These are phyloP conservation scores for Gari tellinella DNA, from an alignment of 2,888 invertebrate genomes.

Conservation along the genomic window DNA sequence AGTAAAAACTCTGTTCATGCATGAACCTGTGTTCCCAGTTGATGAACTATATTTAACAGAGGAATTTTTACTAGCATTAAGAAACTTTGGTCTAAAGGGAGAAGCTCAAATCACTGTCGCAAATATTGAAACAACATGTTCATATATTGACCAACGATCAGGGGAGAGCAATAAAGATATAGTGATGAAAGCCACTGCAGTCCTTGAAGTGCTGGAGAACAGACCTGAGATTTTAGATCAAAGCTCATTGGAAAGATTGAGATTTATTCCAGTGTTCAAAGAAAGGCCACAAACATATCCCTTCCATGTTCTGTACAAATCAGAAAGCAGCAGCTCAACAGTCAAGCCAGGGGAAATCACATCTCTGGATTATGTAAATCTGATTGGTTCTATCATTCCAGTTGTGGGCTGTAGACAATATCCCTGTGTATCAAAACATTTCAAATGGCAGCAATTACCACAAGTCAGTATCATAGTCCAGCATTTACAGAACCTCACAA, in stretches of 20 bases:
- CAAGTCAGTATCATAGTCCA: not conserved
- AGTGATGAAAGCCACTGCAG: not conserved
- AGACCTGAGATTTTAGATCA: not conserved
- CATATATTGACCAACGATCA: constrained; percentile 9
- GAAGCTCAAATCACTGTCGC: constrained; percentile 3
- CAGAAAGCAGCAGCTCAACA: constrained; percentile 2
- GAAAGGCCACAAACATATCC: not conserved
- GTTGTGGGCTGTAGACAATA: constrained; percentile 13
- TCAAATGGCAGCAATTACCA: constrained; percentile 11
- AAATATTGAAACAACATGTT: constrained; percentile 31
- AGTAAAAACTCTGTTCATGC: constrained; percentile 14
- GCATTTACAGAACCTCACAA: not conserved
- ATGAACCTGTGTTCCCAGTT: constrained; percentile 29
- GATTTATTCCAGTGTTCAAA: constrained; percentile 12
- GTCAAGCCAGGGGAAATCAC: constrained; percentile 29
- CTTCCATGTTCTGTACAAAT: not conserved
- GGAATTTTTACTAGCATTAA: not conserved
- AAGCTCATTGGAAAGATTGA: constrained; percentile 6
- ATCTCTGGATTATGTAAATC: constrained; percentile 6
- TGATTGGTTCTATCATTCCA: constrained; percentile 37
- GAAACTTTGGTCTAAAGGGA: constrained; percentile 35
- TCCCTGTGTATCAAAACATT: not conserved
- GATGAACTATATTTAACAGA: not conserved
- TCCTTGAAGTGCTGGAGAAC: constrained; percentile 1
- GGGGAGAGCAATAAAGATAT: not conserved